Evolutionary conservation across 2,113 vertebrate genomes (phyloP).

Genomic region (Excalfactoria chinensis): DNA sequence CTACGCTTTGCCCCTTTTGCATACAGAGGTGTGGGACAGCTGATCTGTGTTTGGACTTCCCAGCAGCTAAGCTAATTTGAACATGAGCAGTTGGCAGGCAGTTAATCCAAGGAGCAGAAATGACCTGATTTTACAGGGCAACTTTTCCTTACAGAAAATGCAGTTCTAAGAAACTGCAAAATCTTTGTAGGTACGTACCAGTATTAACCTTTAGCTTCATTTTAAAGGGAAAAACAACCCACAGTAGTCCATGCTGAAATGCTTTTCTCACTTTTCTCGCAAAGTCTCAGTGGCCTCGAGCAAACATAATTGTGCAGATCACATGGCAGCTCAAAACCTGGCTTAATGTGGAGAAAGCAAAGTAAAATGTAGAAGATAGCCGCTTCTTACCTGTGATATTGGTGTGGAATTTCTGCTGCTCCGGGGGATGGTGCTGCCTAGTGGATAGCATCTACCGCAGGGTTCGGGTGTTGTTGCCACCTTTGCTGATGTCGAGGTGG

Average conservation of each 20-base stretch:
- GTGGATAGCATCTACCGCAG: not conserved
- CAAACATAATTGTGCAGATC: fast-evolving
- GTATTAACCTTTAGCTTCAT: not conserved
- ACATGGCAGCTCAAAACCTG: fast-evolving
- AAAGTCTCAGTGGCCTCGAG: not conserved
- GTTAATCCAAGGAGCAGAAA: not conserved
- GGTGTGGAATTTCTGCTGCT: not conserved
- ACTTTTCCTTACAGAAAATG: not conserved
- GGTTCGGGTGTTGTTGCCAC: not conserved
- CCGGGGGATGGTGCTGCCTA: not conserved
- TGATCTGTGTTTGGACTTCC: not conserved
- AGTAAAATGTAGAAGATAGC: not conserved
- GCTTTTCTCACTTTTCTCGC: not conserved
- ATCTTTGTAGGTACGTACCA: fast-evolving
- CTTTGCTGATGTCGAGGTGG: not conserved
- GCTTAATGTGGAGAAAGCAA: not conserved
- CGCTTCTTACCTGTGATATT: not conserved
- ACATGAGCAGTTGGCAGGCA: not conserved
- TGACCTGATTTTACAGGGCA: not conserved
- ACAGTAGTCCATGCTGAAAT: not conserved
- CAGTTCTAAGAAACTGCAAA: not conserved
- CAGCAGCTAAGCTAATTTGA: not conserved
- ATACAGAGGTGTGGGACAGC: fast-evolving
- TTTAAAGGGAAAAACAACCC: not conserved
- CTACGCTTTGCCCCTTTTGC: not conserved